Base-by-base conservation (phyloP, 1,140 invertebrate species). In the Drosophila erecta region DNA sequence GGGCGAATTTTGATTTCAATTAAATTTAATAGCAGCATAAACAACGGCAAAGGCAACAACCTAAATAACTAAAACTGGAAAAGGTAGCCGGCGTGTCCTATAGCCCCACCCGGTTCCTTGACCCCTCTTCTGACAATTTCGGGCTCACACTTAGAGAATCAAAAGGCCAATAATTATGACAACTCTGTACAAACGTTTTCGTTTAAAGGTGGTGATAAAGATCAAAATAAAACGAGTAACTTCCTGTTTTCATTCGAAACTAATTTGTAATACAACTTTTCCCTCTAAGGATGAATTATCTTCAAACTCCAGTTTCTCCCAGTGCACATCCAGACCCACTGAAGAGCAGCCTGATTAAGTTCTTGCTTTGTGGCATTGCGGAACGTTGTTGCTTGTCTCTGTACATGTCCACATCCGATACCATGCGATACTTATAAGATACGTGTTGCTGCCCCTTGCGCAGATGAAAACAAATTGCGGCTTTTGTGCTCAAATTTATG, bases 401-500 rank as follows among this genome's bases (percentile, higher is more conserved):
- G 47, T 46, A 12, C 67, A 60, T 72, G 70, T 61, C 56, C 56
- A 43, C 51, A 38, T 33, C 24, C 10, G 41, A 40, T 65, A 20
- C 43, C 30, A 49, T 50, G 6, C 20, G 37, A 37, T 51, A 10
- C 56, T 41, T 17, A 61, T 61, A 22, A 43, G 41, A 46, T 59
- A 27, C 61, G 55, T 49, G 15, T 15, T 41, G 55, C 43, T 69
- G 57, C 70, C 57, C 50, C 62, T 71, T 56, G 46, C 79, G 72
- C 84, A 84, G 85, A 84, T 89, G 84, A 75, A 89, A 89, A 89
- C 84, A 89, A 89, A 89, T 89, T 89, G 85, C 84, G 80, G 76
- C 85, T 89, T 90, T 89, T 89, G 84, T 89, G 85, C 79, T 59
- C 57, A 84, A 89, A 89, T 90, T 89, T 89, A 89, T 89, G 85